Evolutionary conservation across 1,140 invertebrate species (phyloP).

Genomic region (Drosophila virilis): DNA sequence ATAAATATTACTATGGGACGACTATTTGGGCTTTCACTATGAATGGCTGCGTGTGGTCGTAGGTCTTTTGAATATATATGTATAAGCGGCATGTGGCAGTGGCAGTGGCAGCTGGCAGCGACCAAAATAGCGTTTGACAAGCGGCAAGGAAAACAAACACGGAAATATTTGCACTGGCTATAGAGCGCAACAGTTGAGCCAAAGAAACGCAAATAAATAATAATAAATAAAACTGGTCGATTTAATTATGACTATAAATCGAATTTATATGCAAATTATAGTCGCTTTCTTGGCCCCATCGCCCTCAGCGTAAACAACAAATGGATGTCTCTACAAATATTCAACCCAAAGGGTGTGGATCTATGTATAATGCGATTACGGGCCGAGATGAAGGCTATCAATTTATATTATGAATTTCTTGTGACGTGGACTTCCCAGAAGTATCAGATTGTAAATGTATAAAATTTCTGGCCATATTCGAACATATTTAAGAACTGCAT

Average conservation of each 20-base stretch:
- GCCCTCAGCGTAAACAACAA: constrained; percentile 42
- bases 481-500: constrained; percentile 29
- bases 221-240: constrained; percentile 75
- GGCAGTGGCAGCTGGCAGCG: background rate
- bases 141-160: constrained; percentile 49
- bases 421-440: constrained; percentile 37
- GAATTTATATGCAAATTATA: constrained; percentile 71
- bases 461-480: background rate
- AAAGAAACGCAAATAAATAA: constrained; percentile 66
- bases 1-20: background rate
- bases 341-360: constrained; percentile 56
- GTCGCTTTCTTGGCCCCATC: constrained; percentile 50
- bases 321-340: constrained; percentile 33
- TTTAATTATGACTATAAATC: constrained; percentile 76
- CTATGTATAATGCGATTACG: constrained; percentile 65
- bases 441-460: constrained; percentile 2
- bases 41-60: constrained; percentile 18
- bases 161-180: constrained; percentile 60
- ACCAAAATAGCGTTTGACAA: constrained; percentile 13
- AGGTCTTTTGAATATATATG: background rate
- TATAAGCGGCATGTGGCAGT: background rate
- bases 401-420: constrained; percentile 31
- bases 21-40: background rate
- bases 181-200: constrained; percentile 9
- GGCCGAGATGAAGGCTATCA: constrained; percentile 8